A percentile compares a stretch with the other conserved stretches of the same genome.
Evolutionary conservation across 2,888 invertebrate species (phyloP).

Genomic region (Calameuta filiformis): DNA sequence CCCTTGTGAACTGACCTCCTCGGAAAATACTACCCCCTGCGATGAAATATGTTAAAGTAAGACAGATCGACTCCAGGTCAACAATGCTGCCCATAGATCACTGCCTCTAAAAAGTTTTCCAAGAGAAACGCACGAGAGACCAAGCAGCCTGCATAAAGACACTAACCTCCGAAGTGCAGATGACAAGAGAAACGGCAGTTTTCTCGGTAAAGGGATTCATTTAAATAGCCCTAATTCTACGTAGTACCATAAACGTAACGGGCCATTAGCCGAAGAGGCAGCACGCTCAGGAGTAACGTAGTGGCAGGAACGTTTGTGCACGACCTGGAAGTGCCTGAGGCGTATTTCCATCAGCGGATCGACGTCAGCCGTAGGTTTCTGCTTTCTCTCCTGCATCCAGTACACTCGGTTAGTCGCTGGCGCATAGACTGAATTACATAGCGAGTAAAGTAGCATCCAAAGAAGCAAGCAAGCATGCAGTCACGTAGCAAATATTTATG

Average conservation of each 20-base stretch:
- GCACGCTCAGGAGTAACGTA: not conserved
- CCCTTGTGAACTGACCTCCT: not conserved
- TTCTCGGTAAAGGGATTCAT: not conserved
- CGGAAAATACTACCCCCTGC: not conserved
- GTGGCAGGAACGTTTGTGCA: not conserved
- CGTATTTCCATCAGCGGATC: constrained; percentile 1
- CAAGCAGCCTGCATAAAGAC: not conserved
- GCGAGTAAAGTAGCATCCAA: not conserved
- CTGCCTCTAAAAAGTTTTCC: not conserved
- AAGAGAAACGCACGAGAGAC: not conserved
- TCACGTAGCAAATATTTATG: constrained; percentile 29
- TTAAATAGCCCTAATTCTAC: not conserved
- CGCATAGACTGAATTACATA: not conserved
- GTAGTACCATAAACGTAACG: not conserved
- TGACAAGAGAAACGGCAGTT: not conserved
- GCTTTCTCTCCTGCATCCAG: constrained; percentile 1
- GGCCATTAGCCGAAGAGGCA: not conserved
- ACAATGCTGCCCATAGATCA: not conserved
- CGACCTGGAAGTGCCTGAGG: not conserved
- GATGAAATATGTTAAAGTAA: not conserved
- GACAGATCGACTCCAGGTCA: not conserved
- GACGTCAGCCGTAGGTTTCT: not conserved
- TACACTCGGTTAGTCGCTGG: not conserved
- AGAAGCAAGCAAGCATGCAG: not conserved
- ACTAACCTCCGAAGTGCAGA: not conserved